phyloP scores from a whole-genome alignment of 35 echinoderm and acorn worm genomes.

The Eucidaris tribuloides region DNA sequence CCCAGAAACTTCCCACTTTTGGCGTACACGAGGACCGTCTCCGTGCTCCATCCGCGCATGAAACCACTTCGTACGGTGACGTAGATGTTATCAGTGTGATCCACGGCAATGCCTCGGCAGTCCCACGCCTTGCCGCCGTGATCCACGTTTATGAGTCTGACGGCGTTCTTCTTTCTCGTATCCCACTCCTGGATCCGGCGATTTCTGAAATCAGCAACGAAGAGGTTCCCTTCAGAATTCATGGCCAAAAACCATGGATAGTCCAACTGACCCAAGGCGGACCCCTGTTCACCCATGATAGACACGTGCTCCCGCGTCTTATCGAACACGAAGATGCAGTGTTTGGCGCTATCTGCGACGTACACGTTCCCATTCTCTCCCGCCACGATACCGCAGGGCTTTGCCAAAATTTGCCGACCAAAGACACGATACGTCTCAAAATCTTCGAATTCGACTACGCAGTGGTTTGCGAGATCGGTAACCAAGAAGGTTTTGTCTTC shows the following conservation, averaged over 20 bases:
- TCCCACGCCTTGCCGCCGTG: conserved; percentile 51
- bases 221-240: conserved; percentile 30
- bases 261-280: conserved; percentile 6
- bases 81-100: conserved; percentile 54
- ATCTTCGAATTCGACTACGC: conserved; percentile 50
- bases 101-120: conserved; percentile 47
- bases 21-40: conserved; percentile 48
- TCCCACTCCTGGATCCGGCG: conserved; percentile 49
- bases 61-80: conserved; percentile 41
- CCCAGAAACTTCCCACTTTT: conserved; percentile 33
- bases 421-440: conserved; percentile 11
- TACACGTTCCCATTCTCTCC: conserved; percentile 38
- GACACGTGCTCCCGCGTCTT: not conserved
- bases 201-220: conserved; percentile 42
- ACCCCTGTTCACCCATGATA: conserved; percentile 29
- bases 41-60: conserved; percentile 2
- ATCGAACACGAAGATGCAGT: conserved; percentile 44
- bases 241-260: conserved; percentile 48
- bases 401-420: conserved; percentile 22
- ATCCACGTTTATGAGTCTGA: conserved; percentile 46
- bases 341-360: conserved; percentile 43
- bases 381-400: conserved; percentile 49
- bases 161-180: not conserved
- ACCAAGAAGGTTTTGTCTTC: conserved; percentile 50
- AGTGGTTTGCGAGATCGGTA: conserved; percentile 32